phyloP scores from a whole-genome alignment of 2,888 invertebrate species.

The Aspidiotus rigidus region DNA sequence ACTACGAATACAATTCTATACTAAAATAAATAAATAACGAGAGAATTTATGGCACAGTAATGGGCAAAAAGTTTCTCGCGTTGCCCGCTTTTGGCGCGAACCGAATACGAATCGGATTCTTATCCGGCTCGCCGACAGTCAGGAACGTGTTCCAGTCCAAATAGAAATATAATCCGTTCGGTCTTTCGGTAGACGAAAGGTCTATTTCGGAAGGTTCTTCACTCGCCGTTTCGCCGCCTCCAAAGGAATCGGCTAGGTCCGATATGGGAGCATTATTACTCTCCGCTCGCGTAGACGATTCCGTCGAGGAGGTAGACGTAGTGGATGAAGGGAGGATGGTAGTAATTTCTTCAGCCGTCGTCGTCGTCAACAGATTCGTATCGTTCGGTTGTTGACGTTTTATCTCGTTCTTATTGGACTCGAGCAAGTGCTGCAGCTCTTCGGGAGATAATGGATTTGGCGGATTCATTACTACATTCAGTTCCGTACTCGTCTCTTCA shows the following conservation, averaged over 20 bases:
- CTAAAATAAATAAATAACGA: background rate
- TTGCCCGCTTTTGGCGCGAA: conserved; percentile 74
- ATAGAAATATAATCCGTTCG: conserved; percentile 71
- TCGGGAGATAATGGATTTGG: conserved; percentile 44
- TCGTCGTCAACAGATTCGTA: background rate
- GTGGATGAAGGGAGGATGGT: conserved; percentile 7
- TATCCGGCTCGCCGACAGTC: conserved; percentile 67
- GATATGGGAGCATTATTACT: conserved; percentile 47
- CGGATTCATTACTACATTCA: conserved; percentile 49
- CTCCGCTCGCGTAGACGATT: conserved; percentile 14
- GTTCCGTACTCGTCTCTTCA: conserved; percentile 43
- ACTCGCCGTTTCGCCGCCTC: conserved; percentile 48
- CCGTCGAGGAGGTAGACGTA: conserved; percentile 34
- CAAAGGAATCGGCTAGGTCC: conserved; percentile 69
- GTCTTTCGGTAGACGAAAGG: conserved; percentile 46
- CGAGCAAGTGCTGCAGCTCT: conserved; percentile 34
- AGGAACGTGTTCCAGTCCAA: conserved; percentile 79
- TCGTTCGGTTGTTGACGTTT: conserved; percentile 47
- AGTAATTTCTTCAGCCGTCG: conserved; percentile 11
- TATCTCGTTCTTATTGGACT: conserved; percentile 46
- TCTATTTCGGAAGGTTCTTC: conserved; percentile 50
- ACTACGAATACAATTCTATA: background rate
- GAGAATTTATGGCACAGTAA: conserved; percentile 56
- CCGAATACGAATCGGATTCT: conserved; percentile 58
- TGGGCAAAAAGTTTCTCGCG: conserved; percentile 64